These are phyloP conservation scores for Tragulus kanchil DNA, from an alignment of 2,113 vertebrate genomes.

Conservation along the genomic window DNA sequence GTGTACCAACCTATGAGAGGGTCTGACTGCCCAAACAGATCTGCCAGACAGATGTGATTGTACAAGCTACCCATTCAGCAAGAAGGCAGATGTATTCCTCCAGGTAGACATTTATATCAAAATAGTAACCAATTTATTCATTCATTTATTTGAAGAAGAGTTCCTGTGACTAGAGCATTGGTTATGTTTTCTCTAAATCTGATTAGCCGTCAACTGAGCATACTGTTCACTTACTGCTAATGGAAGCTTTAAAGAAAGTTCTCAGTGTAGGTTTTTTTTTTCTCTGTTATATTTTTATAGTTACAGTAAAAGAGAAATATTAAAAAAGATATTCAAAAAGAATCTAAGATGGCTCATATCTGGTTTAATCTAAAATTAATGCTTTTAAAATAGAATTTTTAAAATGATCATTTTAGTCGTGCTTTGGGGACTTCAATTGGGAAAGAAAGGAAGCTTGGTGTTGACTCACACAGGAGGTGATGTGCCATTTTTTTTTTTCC, in stretches of 20 bases:
- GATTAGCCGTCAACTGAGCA: neutral
- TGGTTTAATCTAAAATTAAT: constrained; percentile 75
- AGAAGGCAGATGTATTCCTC: neutral
- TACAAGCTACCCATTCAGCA: neutral
- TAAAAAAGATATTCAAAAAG: constrained; percentile 44
- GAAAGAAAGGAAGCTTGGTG: constrained; percentile 35
- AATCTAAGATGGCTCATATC: constrained; percentile 59
- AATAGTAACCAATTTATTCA: neutral
- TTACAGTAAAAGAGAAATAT: constrained; percentile 57
- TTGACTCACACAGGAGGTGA: neutral
- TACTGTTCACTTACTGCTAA: constrained; percentile 41
- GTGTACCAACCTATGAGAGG: neutral
- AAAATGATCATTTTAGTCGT: neutral
- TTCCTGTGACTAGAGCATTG: neutral
- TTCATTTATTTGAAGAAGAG: constrained; percentile 49
- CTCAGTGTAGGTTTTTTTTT: constrained; percentile 4
- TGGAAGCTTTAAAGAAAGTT: constrained; percentile 56
- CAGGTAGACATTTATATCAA: neutral
- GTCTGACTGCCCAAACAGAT: neutral
- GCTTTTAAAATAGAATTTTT: constrained; percentile 62
- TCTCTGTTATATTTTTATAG: constrained; percentile 52
- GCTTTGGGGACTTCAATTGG: neutral
- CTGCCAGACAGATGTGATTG: neutral
- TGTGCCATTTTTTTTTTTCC: neutral
- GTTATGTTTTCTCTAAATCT: constrained; percentile 28